Conservation (phyloP, 2,797 vertebrate genomes). For the Karalla daura region DNA sequence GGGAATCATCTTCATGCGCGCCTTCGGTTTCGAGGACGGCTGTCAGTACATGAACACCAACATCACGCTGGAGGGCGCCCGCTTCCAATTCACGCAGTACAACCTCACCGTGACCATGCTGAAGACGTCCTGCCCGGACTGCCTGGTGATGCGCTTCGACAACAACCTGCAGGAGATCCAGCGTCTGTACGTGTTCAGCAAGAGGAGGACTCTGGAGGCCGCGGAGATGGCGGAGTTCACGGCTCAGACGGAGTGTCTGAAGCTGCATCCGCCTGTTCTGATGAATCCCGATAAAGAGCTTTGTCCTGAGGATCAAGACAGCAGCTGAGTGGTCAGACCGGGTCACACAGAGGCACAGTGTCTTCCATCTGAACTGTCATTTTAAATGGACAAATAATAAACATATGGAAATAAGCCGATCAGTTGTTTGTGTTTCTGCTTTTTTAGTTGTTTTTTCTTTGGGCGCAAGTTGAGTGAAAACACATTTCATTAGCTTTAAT, state of each 20-base stretch:
- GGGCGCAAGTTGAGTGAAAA: too few species aligned
- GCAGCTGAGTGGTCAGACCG: neutral
- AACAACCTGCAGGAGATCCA: neutral
- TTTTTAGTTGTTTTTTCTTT: neutral
- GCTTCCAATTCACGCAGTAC: constrained; percentile 11
- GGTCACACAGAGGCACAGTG: too few species aligned
- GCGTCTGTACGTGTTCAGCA: constrained; percentile 55
- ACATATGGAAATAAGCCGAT: neutral
- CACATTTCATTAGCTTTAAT: too few species aligned
- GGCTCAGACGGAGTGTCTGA: constrained; percentile 50
- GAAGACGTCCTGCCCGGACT: constrained; percentile 49
- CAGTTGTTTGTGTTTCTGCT: neutral
- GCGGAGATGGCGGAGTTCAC: constrained; percentile 49
- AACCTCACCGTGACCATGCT: constrained; percentile 45
- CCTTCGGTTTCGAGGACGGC: neutral
- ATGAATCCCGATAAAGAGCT: constrained; percentile 56
- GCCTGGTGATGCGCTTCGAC: constrained; percentile 34
- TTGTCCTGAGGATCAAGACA: constrained; percentile 27
- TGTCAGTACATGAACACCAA: constrained; percentile 11
- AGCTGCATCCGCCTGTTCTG: constrained; percentile 10
- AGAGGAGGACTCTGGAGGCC: constrained; percentile 36
- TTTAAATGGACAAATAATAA: too few species aligned
- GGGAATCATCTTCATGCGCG: constrained; percentile 16
- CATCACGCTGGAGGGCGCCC: constrained; percentile 32
- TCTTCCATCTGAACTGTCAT: too few species aligned